Conservation (phyloP, 2,888 invertebrate genomes). For the Caenorhabditis wallacei region DNA sequence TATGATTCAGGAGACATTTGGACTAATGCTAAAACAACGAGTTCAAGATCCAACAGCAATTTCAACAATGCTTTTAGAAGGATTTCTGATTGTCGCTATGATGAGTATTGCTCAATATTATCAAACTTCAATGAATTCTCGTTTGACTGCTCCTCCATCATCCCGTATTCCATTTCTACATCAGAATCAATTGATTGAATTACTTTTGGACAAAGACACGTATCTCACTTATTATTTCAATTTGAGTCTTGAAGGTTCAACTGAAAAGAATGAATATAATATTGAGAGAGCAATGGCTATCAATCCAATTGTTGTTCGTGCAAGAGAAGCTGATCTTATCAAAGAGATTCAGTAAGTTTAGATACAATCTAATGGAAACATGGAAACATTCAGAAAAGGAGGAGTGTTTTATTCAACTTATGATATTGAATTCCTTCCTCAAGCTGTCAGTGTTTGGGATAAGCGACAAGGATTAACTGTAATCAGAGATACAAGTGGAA, state of each 20-base stretch:
- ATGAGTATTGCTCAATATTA: constrained; percentile 71
- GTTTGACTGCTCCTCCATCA: constrained; percentile 70
- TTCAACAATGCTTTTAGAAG: constrained; percentile 68
- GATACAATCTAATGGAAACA: neutral
- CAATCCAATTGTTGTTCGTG: constrained; percentile 65
- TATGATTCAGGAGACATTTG: constrained; percentile 69
- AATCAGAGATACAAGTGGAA: constrained; percentile 72
- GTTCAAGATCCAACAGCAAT: constrained; percentile 65
- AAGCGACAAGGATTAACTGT: constrained; percentile 67
- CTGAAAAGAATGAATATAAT: constrained; percentile 62
- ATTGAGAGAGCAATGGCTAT: constrained; percentile 62
- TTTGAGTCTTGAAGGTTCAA: constrained; percentile 69
- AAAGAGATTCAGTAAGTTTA: constrained; percentile 65
- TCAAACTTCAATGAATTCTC: constrained; percentile 75
- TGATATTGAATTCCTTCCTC: constrained; percentile 72
- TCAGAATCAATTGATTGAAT: constrained; percentile 70
- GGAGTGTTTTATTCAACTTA: constrained; percentile 72
- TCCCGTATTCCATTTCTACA: constrained; percentile 70
- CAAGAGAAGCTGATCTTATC: constrained; percentile 60
- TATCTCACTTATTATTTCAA: constrained; percentile 72
- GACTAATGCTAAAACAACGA: constrained; percentile 71
- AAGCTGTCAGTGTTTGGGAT: constrained; percentile 69
- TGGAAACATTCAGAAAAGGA: constrained; percentile 60
- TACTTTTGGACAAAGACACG: constrained; percentile 62
- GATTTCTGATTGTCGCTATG: constrained; percentile 66